These are phyloP conservation scores for Philaenus spumarius DNA, from an alignment of 1,140 invertebrate genomes.

Conservation along the genomic window DNA sequence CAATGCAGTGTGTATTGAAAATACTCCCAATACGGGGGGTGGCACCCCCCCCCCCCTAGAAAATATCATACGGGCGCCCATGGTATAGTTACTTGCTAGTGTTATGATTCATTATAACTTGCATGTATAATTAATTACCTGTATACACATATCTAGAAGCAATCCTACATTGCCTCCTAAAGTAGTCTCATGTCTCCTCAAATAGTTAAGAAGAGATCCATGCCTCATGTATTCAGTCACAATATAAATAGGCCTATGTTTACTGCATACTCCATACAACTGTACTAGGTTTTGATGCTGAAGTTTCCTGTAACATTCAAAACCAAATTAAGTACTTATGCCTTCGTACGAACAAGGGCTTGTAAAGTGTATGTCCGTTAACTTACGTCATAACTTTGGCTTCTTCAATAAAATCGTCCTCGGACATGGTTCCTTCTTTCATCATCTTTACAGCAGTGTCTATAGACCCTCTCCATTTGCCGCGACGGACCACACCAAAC, in stretches of 20 bases:
- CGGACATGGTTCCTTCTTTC: constrained; percentile 95
- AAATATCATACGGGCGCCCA: too few relatives aligned
- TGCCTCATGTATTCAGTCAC: constrained; percentile 95
- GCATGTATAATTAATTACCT: too few relatives aligned
- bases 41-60: too few relatives aligned
- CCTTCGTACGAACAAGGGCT: too few relatives aligned
- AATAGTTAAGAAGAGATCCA: constrained; percentile 85
- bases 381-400: constrained; percentile 64
- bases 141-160: constrained; percentile 89
- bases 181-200: constrained; percentile 73
- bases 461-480: constrained; percentile 79
- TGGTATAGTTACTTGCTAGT: too few relatives aligned
- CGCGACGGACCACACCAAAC: constrained; percentile 87
- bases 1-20: too few relatives aligned
- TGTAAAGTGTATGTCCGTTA: too few relatives aligned
- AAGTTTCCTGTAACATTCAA: constrained; percentile 78
- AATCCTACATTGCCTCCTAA: constrained; percentile 72
- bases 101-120: too few relatives aligned
- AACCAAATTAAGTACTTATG: too few relatives aligned
- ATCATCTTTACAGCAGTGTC: constrained; percentile 96
- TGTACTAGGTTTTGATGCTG: constrained; percentile 93
- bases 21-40: too few relatives aligned
- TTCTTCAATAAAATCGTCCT: constrained; percentile 94
- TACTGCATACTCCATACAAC: constrained; percentile 91
- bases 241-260: constrained; percentile 90